Conservation (phyloP, 2,797 vertebrate genomes). For the Crocidura indochinensis region DNA sequence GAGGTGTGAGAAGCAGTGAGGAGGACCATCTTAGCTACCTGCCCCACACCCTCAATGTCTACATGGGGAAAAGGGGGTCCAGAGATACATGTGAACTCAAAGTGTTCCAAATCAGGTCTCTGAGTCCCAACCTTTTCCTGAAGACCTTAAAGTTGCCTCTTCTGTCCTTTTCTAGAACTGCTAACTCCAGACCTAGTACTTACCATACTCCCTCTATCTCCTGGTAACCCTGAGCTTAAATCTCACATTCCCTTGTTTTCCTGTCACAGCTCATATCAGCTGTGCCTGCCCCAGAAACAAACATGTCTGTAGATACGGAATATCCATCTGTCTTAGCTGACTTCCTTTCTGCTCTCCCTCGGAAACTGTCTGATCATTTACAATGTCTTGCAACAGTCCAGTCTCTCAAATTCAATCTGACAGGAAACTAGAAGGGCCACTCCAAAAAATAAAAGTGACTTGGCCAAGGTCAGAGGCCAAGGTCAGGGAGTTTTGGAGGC, state of each 20-base stretch:
- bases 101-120: neutral
- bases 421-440: neutral
- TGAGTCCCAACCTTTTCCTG: conserved; percentile 11
- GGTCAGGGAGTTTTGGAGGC: neutral
- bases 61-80: conserved; percentile 5
- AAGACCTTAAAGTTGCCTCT: neutral
- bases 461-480: conserved; percentile 47
- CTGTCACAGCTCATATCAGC: neutral
- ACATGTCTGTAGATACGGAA: neutral
- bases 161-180: neutral
- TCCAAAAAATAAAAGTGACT: conserved; percentile 39
- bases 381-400: conserved; percentile 42
- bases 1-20: neutral
- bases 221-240: neutral
- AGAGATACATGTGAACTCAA: neutral
- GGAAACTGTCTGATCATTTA: conserved; percentile 31
- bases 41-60: conserved; percentile 2
- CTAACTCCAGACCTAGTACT: neutral
- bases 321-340: neutral
- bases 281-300: neutral
- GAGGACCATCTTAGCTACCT: neutral
- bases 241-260: neutral
- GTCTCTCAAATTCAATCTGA: neutral
- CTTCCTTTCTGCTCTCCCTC: neutral
- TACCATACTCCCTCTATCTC: neutral